These are phyloP conservation scores for Pagetopsis macropterus DNA, from an alignment of 2,797 vertebrate species.

Conservation along the genomic window DNA sequence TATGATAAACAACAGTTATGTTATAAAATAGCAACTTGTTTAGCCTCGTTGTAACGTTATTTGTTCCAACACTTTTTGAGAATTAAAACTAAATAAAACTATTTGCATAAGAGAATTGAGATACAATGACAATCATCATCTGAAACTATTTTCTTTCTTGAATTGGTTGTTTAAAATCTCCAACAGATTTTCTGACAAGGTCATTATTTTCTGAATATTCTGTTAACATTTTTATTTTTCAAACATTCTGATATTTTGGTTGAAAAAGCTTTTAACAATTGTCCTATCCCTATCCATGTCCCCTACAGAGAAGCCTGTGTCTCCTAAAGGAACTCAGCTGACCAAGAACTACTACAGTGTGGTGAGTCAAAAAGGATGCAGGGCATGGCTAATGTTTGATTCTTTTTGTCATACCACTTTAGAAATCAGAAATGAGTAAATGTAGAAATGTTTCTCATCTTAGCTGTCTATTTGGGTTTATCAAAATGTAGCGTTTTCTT, in stretches of 20 bases:
- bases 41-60: neutral
- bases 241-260: neutral
- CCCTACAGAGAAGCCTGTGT: slow-evolving; percentile 90
- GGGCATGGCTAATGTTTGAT: neutral
- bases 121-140: neutral
- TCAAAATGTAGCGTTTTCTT: neutral
- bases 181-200: neutral
- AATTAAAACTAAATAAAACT: neutral
- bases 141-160: neutral
- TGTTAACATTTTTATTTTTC: neutral
- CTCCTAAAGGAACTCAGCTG: slow-evolving; percentile 92
- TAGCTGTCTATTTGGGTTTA: neutral
- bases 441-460: neutral
- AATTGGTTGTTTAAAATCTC: neutral
- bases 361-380: slow-evolving; percentile 82
- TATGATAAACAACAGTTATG: neutral
- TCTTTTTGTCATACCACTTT: neutral
- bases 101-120: neutral
- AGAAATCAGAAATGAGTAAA: neutral
- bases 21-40: neutral
- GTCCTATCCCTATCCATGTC: neutral
- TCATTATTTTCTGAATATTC: neutral
- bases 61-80: neutral
- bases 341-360: slow-evolving; percentile 98
- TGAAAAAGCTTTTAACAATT: neutral